phyloP scores from a whole-genome alignment of 2,113 vertebrate species.

The Catagonus wagneri region DNA sequence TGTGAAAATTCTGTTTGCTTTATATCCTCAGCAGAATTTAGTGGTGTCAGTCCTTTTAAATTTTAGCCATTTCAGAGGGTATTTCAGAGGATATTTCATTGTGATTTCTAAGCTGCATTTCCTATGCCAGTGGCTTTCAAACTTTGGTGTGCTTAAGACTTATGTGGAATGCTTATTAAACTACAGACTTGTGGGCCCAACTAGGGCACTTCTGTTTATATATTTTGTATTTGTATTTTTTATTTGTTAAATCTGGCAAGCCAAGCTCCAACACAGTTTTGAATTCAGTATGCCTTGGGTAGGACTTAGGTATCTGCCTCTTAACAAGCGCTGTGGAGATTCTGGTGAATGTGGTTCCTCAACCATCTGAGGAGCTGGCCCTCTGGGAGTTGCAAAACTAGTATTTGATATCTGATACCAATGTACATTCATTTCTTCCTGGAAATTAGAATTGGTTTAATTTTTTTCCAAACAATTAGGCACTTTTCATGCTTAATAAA shows the following conservation, averaged over 20 bases:
- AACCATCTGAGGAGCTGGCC: not conserved
- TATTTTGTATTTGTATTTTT: not conserved
- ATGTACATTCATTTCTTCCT: not conserved
- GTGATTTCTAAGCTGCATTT: not conserved
- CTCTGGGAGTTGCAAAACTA: not conserved
- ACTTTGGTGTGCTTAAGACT: not conserved
- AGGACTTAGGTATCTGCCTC: not conserved
- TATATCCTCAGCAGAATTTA: not conserved
- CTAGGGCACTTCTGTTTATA: not conserved
- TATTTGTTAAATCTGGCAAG: not conserved
- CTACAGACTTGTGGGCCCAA: not conserved
- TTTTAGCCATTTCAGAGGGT: not conserved
- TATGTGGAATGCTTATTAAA: not conserved
- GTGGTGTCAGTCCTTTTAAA: not conserved
- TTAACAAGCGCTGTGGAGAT: not conserved
- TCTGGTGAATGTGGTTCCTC: not conserved
- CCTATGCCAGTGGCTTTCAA: not conserved
- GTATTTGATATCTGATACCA: not conserved
- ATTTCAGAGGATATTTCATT: not conserved
- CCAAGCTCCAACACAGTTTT: not conserved
- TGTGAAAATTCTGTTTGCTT: not conserved
- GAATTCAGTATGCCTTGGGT: not conserved
- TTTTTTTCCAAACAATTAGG: not conserved
- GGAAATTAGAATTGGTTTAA: not conserved
- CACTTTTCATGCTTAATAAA: not conserved